Evolutionary conservation across 2,113 vertebrate species (phyloP).

Genomic region (Planiliza haematocheilus): DNA sequence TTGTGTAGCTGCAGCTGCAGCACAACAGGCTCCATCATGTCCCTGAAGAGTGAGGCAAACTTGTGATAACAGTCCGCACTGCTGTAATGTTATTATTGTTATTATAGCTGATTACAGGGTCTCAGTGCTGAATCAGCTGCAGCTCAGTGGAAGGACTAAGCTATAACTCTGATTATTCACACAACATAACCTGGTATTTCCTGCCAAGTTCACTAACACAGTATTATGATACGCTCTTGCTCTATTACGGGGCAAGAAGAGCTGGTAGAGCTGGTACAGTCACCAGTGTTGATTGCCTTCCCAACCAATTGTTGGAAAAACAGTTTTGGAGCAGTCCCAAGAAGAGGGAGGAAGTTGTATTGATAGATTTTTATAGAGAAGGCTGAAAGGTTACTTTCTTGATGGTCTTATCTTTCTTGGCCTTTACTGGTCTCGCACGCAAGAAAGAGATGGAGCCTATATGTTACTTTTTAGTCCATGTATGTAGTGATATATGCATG

Average conservation of each 20-base stretch:
- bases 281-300: too few species aligned
- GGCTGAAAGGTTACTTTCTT: slow-evolving; percentile 9
- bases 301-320: too few species aligned
- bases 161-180: slow-evolving; percentile 33
- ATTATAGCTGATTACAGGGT: slow-evolving; percentile 52
- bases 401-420: slow-evolving; percentile 7
- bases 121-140: slow-evolving; percentile 61
- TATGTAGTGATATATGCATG: slow-evolving; percentile 29
- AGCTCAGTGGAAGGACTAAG: slow-evolving; percentile 10
- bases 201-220: background rate
- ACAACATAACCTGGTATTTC: background rate
- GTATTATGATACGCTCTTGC: background rate
- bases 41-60: slow-evolving; percentile 38
- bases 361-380: background rate
- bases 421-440: slow-evolving; percentile 3
- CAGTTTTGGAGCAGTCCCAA: too few species aligned
- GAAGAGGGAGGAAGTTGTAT: too few species aligned
- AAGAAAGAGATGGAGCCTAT: background rate
- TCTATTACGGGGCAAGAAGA: too few species aligned
- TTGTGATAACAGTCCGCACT: slow-evolving; percentile 43
- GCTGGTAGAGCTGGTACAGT: too few species aligned
- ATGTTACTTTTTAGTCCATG: slow-evolving; percentile 26
- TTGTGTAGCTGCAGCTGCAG: slow-evolving; percentile 30
- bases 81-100: slow-evolving; percentile 53
- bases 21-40: slow-evolving; percentile 33